Percentiles rank a stretch among this genome's conserved stretches.
These are phyloP conservation scores for Eilema griseolum DNA, from an alignment of 2,888 invertebrate genomes.

Conservation along the genomic window DNA sequence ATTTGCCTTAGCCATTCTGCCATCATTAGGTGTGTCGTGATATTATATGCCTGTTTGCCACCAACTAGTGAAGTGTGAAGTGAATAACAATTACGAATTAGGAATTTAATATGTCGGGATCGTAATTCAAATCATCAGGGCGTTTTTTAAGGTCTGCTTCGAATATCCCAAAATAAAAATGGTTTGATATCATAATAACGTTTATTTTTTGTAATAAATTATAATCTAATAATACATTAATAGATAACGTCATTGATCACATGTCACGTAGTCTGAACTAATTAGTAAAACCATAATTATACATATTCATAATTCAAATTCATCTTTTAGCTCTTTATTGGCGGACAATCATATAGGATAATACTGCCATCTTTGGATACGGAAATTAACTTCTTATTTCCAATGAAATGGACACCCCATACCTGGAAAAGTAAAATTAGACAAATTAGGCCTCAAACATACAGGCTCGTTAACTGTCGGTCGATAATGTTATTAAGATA, in stretches of 20 bases:
- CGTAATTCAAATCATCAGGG: too few relatives aligned
- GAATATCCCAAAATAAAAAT: background rate
- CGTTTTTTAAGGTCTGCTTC: background rate
- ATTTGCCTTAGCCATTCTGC: too few relatives aligned
- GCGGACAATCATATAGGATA: slow-evolving; percentile 94
- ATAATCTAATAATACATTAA: background rate
- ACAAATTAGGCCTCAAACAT: too few relatives aligned
- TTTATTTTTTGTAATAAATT: background rate
- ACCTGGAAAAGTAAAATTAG: slow-evolving; percentile 87
- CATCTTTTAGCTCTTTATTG: slow-evolving; percentile 8
- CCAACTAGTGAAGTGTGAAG: too few relatives aligned
- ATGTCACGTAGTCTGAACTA: background rate
- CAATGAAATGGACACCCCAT: slow-evolving; percentile 95
- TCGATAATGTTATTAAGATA: too few relatives aligned
- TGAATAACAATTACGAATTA: too few relatives aligned
- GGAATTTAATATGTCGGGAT: too few relatives aligned
- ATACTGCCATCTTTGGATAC: slow-evolving; percentile 96
- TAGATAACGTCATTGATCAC: background rate
- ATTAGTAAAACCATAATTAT: background rate
- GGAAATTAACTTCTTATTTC: slow-evolving; percentile 93
- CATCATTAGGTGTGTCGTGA: too few relatives aligned
- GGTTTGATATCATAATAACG: background rate
- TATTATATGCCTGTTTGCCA: too few relatives aligned
- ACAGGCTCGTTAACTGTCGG: too few relatives aligned
- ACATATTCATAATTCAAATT: too few relatives aligned